A percentile compares a stretch with the other conserved stretches of the same genome.
Conservation (phyloP, 1,140 invertebrate species). For the Acyrthosiphon pisum region DNA sequence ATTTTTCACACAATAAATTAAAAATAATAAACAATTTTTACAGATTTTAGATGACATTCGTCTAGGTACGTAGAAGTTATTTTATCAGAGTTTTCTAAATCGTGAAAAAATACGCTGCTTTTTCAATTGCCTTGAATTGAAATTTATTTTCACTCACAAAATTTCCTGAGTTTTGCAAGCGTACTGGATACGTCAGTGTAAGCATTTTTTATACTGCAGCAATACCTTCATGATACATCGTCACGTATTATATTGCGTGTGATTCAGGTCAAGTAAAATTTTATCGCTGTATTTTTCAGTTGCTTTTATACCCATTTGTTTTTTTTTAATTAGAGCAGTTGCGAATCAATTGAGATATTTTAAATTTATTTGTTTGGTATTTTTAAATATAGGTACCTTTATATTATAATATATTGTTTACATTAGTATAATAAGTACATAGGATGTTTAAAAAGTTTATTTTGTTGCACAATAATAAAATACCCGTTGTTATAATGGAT, state of each 20-base stretch:
- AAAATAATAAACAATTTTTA: background rate
- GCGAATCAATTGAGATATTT: background rate
- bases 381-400: background rate
- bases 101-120: background rate
- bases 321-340: background rate
- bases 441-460: background rate
- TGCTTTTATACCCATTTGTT: background rate
- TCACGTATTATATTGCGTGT: slow-evolving; percentile 29
- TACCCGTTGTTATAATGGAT: too few species aligned
- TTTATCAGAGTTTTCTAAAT: background rate
- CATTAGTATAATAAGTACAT: background rate
- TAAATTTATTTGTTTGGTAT: background rate
- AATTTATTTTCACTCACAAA: background rate
- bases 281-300: slow-evolving; percentile 19
- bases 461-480: background rate
- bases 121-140: background rate
- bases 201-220: background rate
- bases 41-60: background rate
- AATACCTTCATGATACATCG: background rate
- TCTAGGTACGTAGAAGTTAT: background rate
- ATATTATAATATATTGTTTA: background rate
- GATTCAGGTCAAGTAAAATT: slow-evolving; percentile 35
- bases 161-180: background rate
- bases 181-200: background rate
- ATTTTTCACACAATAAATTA: background rate